Evolutionary conservation across 35 echinoderm and acorn worm species (phyloP), one percentile per base, ranked within the genome.

Genomic region (Apostichopus japonicus): DNA sequence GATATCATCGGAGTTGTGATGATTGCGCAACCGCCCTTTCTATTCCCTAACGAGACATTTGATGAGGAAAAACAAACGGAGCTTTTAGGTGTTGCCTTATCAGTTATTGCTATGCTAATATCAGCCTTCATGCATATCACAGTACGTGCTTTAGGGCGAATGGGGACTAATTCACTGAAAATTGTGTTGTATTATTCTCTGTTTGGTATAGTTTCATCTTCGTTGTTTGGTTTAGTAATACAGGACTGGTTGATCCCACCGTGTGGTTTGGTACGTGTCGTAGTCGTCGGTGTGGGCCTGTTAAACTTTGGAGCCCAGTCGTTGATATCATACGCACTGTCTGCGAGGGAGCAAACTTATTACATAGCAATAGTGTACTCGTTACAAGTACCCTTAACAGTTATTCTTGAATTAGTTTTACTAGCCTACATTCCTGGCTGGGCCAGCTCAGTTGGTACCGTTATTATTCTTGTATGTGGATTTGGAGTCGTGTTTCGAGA

Each of bases 11-110:
- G 91, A 13, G 25, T 93, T 4, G 23, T 93, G 16, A 54, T 93
- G 23, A 93, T 93, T 33, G 91, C 91, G 8, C 91, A 82, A 51
- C 91, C 91, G 6, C 62, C 91, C 8, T 93, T 93, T 56, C 80
- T 93, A 17, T 93, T 93, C 57, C n/a, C 16, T n/a, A n/a, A 16
- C 15, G 79, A n/a, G 25, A 13, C n/a, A 25, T 23, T 15, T 16
- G 24, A 25, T 51, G 19, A n/a, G 16, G 24, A 16, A 3, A 80
- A 80, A 25, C 15, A 80, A 80, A 23, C 24, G 7, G 79, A 80
- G 25, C 79, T 80, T 25, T n/a, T 80, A 15, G 79, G n/a, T 2
- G 79, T 80, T n/a, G 24, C 24, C 11, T 16, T 25, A 23, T 16
- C 79, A 25, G 11, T 80, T 51, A 23, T 51, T 51, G 0, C 79